phyloP scores from a whole-genome alignment of 2,113 vertebrate genomes.

The Sinocyclocheilus rhinocerous region DNA sequence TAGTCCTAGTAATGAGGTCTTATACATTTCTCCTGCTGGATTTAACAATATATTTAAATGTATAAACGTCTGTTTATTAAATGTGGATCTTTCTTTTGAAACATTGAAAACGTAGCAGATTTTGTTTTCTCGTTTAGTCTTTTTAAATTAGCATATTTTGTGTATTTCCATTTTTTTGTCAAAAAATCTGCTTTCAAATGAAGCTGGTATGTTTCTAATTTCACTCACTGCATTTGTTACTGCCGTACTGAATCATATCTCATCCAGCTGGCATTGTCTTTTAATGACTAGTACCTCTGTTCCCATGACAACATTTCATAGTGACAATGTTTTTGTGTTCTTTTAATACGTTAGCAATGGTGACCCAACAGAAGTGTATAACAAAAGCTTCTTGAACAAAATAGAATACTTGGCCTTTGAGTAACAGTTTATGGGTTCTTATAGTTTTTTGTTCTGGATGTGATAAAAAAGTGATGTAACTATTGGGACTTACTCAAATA shows the following conservation, averaged over 20 bases:
- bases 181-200: background rate
- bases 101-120: background rate
- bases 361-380: background rate
- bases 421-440: background rate
- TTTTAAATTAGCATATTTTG: background rate
- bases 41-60: background rate
- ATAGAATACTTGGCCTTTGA: background rate
- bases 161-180: background rate
- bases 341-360: background rate
- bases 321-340: background rate
- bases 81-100: background rate
- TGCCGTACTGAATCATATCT: constrained; percentile 11
- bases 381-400: background rate
- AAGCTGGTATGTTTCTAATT: background rate
- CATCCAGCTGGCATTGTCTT: background rate
- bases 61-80: background rate
- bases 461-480: background rate
- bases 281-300: background rate
- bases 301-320: constrained; percentile 29
- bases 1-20: background rate
- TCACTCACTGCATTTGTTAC: background rate
- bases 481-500: background rate
- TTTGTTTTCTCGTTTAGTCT: background rate
- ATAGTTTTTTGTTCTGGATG: background rate
- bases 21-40: background rate